Percentiles rank a stretch among this genome's conserved stretches.
Conservation (phyloP, 2,797 vertebrate species). For the Sebastes dallii region DNA sequence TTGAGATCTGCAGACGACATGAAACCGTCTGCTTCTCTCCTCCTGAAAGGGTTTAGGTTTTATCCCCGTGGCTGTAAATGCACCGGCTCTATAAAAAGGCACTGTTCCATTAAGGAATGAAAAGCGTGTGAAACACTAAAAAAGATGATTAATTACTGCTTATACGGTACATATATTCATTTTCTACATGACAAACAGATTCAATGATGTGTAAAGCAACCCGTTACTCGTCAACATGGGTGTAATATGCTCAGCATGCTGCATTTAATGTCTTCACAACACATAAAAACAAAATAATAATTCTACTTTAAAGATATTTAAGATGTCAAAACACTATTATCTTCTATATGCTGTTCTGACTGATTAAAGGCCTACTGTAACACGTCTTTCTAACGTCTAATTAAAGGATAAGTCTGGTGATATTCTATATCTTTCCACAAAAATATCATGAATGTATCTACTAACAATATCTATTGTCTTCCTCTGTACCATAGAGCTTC, state of each 20-base stretch:
- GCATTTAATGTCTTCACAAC: background rate
- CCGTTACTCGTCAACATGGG: background rate
- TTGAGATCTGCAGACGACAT: background rate
- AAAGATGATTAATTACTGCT: conserved; percentile 1
- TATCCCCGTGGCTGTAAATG: background rate
- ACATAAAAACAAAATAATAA: background rate
- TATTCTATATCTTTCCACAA: background rate
- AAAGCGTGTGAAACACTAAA: background rate
- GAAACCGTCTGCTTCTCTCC: background rate
- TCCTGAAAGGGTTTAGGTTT: background rate
- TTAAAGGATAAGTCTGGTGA: background rate
- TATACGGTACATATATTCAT: background rate
- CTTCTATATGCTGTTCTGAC: background rate
- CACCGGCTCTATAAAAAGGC: conserved; percentile 58
- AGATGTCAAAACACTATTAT: background rate
- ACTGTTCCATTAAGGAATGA: conserved; percentile 45
- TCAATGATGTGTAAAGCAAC: background rate
- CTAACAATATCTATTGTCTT: background rate
- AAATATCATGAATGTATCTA: background rate
- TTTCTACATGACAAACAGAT: background rate
- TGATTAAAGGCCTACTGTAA: background rate
- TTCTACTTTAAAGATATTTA: background rate
- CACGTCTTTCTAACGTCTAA: background rate
- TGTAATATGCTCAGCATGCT: background rate
- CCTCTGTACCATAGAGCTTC: too few species aligned